These are phyloP conservation scores for Tokudaia muenninki DNA, from an alignment of 2,797 vertebrate genomes.

Conservation along the genomic window DNA sequence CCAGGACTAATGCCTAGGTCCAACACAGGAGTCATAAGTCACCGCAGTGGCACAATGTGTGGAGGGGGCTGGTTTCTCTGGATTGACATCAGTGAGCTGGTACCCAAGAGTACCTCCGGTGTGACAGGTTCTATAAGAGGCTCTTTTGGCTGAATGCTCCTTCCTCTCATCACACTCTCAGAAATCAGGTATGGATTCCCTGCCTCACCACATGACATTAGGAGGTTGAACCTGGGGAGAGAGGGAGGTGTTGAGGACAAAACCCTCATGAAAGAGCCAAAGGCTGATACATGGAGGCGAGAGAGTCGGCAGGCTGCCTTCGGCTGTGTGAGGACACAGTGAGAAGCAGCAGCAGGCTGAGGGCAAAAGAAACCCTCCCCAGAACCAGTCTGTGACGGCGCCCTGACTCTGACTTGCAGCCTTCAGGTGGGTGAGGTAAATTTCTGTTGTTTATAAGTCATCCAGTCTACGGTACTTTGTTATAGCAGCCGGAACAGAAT, in stretches of 20 bases:
- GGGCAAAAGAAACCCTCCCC: background rate
- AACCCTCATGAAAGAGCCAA: background rate
- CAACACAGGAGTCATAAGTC: background rate
- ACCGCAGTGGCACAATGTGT: background rate
- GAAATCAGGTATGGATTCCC: background rate
- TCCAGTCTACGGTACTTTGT: background rate
- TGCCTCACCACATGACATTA: background rate
- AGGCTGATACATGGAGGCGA: too few relatives aligned
- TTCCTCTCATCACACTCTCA: background rate
- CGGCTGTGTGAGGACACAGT: background rate
- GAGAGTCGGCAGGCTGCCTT: background rate
- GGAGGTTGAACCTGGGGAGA: too few relatives aligned
- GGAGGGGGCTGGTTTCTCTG: accelerated
- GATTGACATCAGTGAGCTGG: background rate
- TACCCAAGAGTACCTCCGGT: background rate
- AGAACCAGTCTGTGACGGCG: background rate
- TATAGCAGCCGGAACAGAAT: conserved; percentile 3
- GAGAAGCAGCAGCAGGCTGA: background rate
- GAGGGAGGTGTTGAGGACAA: too few relatives aligned
- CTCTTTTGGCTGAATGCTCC: background rate
- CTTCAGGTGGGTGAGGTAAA: background rate
- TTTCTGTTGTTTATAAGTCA: conserved; percentile 45
- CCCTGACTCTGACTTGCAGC: background rate
- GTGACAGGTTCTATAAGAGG: background rate
- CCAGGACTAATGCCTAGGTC: background rate